These are phyloP conservation scores for Trichopoda pennipes DNA, from an alignment of 2,888 invertebrate genomes.

Conservation along the genomic window DNA sequence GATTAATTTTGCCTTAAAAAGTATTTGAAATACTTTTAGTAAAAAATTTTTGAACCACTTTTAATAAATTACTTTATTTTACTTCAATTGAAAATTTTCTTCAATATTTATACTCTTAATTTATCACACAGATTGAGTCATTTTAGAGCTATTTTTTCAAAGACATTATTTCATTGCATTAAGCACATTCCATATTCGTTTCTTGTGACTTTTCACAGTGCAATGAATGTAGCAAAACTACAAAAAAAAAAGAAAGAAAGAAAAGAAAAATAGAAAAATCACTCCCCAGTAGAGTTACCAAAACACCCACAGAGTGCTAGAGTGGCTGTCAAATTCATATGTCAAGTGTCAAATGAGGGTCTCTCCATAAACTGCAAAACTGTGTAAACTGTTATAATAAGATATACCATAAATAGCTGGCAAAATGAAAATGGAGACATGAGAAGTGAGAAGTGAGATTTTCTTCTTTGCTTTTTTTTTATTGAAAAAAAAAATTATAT, in stretches of 20 bases:
- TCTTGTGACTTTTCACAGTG: no score
- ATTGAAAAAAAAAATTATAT: slow-evolving; percentile 2
- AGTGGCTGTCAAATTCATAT: slow-evolving; percentile 70
- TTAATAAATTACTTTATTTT: no score
- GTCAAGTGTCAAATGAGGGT: slow-evolving; percentile 70
- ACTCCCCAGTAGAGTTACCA: slow-evolving; percentile 12
- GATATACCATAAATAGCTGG: slow-evolving; percentile 21
- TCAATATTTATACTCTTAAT: no score
- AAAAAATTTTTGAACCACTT: no score
- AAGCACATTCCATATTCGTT: no score
- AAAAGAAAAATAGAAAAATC: not conserved
- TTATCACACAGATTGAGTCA: no score
- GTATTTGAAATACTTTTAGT: no score
- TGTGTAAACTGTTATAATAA: slow-evolving; percentile 41
- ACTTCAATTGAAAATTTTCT: no score
- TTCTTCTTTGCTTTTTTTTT: not conserved
- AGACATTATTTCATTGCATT: no score
- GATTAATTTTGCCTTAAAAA: no score
- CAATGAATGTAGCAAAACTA: slow-evolving; percentile 3
- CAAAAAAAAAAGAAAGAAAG: not conserved
- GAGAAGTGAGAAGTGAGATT: not conserved
- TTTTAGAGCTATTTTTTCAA: no score
- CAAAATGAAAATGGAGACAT: slow-evolving; percentile 3
- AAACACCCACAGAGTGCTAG: slow-evolving; percentile 50
- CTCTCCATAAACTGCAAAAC: slow-evolving; percentile 44